Evolutionary conservation across 2,797 vertebrate genomes (phyloP).

Genomic region (Sylvia borin): DNA sequence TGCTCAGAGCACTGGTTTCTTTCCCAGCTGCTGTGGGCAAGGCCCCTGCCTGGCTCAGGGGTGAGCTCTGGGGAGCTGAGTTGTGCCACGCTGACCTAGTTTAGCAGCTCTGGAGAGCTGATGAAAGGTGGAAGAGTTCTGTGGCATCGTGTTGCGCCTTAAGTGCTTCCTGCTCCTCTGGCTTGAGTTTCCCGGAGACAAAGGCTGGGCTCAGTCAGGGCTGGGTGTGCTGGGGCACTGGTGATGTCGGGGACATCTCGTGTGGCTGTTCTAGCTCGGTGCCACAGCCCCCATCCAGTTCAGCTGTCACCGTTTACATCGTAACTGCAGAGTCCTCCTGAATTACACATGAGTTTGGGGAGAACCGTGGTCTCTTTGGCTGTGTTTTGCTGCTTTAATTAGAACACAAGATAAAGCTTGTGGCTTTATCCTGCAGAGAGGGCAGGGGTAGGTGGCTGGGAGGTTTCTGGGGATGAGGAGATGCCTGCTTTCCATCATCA

Average conservation of each 20-base stretch:
- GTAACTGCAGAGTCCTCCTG: background rate
- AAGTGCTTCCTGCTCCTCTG: background rate
- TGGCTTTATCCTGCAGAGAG: background rate
- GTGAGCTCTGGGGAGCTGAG: background rate
- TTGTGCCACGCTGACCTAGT: background rate
- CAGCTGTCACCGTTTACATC: accelerated
- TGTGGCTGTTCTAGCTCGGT: background rate
- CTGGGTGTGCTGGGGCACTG: accelerated
- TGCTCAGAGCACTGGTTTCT: background rate
- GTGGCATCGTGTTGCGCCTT: background rate
- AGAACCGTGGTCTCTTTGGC: background rate
- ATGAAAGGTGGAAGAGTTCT: background rate
- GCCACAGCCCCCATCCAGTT: background rate
- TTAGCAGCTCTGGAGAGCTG: background rate
- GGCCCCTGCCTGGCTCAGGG: accelerated
- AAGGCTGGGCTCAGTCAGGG: background rate
- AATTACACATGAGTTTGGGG: background rate
- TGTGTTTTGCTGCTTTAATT: background rate
- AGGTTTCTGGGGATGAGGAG: background rate
- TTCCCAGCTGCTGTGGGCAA: background rate
- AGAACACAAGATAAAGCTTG: background rate
- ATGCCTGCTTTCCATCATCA: background rate
- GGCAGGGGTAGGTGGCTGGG: background rate
- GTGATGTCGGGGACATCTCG: accelerated
- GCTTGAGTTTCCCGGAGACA: background rate